Evolutionary conservation across 1,140 invertebrate species (phyloP).

Genomic region (Agrilus planipennis): DNA sequence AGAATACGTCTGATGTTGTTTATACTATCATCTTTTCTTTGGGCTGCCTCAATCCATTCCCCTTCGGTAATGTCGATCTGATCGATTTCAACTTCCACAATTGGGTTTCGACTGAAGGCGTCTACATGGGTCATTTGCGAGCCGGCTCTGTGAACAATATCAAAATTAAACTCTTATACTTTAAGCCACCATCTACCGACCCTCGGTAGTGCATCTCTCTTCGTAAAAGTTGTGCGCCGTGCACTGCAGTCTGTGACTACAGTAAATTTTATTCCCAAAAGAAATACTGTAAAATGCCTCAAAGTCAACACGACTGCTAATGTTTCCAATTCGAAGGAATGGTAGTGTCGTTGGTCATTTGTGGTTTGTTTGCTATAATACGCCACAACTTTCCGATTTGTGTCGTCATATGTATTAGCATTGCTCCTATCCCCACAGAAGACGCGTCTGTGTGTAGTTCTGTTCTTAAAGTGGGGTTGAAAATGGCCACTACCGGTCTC

Average conservation of each 20-base stretch:
- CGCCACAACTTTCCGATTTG: slow-evolving; percentile 20
- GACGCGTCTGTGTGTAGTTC: slow-evolving; percentile 30
- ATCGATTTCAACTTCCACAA: background rate
- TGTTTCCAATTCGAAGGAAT: slow-evolving; percentile 31
- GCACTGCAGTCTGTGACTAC: slow-evolving; percentile 25
- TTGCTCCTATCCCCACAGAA: slow-evolving; percentile 24
- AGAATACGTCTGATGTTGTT: background rate
- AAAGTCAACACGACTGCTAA: slow-evolving; percentile 27
- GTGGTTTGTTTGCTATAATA: slow-evolving; percentile 26
- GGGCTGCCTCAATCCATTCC: background rate
- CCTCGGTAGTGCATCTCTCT: slow-evolving; percentile 23
- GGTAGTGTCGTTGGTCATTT: slow-evolving; percentile 20
- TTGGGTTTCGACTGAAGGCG: slow-evolving; percentile 22
- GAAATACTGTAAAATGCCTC: slow-evolving; percentile 19
- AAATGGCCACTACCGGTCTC: slow-evolving; percentile 10
- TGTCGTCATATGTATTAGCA: slow-evolving; percentile 12
- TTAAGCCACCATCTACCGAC: slow-evolving; percentile 30
- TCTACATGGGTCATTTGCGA: slow-evolving; percentile 24
- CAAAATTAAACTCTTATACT: slow-evolving; percentile 25
- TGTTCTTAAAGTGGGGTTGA: slow-evolving; percentile 13
- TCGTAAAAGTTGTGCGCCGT: slow-evolving; percentile 21
- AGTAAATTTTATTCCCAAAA: slow-evolving; percentile 21
- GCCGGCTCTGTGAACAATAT: slow-evolving; percentile 22
- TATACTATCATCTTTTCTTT: background rate
- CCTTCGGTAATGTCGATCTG: background rate